A percentile compares a stretch with the other conserved stretches of the same genome.
Conservation (phyloP, 2,888 invertebrate genomes). For the Glomeris marginata region DNA sequence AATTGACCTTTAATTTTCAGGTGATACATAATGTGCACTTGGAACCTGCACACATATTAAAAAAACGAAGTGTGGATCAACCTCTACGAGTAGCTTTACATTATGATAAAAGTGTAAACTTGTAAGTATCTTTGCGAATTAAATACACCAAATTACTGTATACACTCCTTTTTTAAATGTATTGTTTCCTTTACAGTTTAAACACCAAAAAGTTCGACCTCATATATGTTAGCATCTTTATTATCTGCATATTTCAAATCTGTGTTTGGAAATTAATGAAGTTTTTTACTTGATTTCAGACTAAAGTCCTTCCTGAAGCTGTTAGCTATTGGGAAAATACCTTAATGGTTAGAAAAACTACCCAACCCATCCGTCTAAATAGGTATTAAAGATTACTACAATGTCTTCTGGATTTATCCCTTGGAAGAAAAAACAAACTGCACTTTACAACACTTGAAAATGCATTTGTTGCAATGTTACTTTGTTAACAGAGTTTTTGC, state of each 20-base stretch:
- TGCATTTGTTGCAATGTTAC: neutral
- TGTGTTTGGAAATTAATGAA: neutral
- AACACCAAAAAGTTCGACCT: slow-evolving; percentile 67
- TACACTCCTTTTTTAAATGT: neutral
- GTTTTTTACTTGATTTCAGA: slow-evolving; percentile 20
- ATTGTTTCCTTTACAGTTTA: slow-evolving; percentile 43
- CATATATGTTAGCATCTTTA: slow-evolving; percentile 63
- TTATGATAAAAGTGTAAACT: slow-evolving; percentile 76
- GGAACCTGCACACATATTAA: slow-evolving; percentile 59
- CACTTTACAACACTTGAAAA: neutral
- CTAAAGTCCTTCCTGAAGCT: slow-evolving; percentile 77
- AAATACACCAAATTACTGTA: neutral
- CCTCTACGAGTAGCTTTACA: slow-evolving; percentile 66
- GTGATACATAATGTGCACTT: slow-evolving; percentile 67
- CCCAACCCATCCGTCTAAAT: slow-evolving; percentile 69
- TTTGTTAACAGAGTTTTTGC: neutral
- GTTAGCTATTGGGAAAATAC: slow-evolving; percentile 89
- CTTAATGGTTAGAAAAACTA: slow-evolving; percentile 72
- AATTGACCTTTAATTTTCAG: slow-evolving; percentile 38
- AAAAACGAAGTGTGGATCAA: slow-evolving; percentile 63
- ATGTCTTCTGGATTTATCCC: neutral
- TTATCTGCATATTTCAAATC: neutral
- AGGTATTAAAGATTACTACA: slow-evolving; percentile 40
- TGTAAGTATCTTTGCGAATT: slow-evolving; percentile 39
- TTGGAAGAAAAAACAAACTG: neutral